Evolutionary conservation across 2,113 vertebrate genomes (phyloP), one percentile per base, ranked within the genome.

Genomic region (Lampris incognitus): DNA sequence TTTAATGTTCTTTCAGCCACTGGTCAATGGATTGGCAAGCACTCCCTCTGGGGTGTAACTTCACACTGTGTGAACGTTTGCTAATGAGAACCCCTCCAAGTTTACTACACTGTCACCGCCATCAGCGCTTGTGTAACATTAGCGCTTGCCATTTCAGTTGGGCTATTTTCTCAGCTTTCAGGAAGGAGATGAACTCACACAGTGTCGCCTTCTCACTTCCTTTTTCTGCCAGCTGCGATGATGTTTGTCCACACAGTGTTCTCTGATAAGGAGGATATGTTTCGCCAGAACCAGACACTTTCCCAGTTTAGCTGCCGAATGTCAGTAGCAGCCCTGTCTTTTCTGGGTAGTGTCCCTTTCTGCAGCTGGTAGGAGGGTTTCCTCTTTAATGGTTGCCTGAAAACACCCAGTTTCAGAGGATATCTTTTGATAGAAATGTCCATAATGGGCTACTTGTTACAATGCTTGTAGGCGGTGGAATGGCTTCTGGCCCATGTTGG

Each of bases 101-200:
- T 73, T 42, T 3, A 10, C 39, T 40, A 13, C 1, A 9, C 36
- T 61, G 52, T 69, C 62, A 57, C 49, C 49, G 2, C 36, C 58
- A 49, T 69, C 62, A 57, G 49, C 49, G 2, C 44, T 66, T 71
- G 4, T 60, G 65, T 55, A 38, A 76, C 40, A 67, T n/a, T 4
- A 1, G 56, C 51, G 9, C 0, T 0, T 7, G 3, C 39, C 49
- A 38, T 62, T 76, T 5, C 61, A 62, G 56, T 62, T 11, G 46
- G 48, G 46, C 64, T 74, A n/a, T 79, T 82, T 85, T 85, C 66
- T 72, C 10, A 0, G 5, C 64, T 10, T 7, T 81, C 84, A 92
- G 92, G 88, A 93, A 92, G 82, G 85, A 92, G 76, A 84, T 88
- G 79, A 92, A 65, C 74, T 87, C 66, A 50, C 50, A 60, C 56